Percentiles rank a stretch among this genome's conserved stretches.
phyloP scores from a whole-genome alignment of 2,888 invertebrate species.

The Meteorus colon region DNA sequence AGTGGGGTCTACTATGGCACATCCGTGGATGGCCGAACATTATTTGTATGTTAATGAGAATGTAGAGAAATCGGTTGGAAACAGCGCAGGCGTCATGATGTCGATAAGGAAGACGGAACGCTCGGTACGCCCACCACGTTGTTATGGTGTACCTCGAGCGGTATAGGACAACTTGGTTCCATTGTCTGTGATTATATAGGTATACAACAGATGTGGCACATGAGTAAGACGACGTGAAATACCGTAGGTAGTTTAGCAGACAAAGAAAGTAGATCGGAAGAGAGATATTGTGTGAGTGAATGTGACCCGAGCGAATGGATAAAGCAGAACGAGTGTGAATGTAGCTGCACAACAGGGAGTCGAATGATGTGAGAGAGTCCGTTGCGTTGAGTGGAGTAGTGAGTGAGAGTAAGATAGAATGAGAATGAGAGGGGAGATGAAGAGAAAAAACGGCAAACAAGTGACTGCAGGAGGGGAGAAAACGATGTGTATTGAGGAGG shows the following conservation, averaged over 20 bases:
- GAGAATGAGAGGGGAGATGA: slow-evolving; percentile 5
- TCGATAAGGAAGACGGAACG: slow-evolving; percentile 41
- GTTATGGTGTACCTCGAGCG: slow-evolving; percentile 38
- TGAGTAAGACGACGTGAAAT: background rate
- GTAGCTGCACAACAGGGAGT: background rate
- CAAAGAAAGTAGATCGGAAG: background rate
- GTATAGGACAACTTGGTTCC: slow-evolving; percentile 16
- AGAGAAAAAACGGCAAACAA: background rate
- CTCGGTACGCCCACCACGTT: slow-evolving; percentile 57
- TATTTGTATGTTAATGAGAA: background rate
- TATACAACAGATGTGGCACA: slow-evolving; percentile 38
- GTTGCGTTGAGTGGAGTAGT: background rate
- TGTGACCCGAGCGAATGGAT: slow-evolving; percentile 23
- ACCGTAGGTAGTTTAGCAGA: background rate
- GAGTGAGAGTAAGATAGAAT: background rate
- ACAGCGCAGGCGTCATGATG: slow-evolving; percentile 34
- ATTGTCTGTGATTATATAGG: slow-evolving; percentile 3
- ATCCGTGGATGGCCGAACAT: background rate
- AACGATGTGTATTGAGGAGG: slow-evolving; percentile 8
- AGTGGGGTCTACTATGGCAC: background rate
- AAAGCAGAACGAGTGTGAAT: background rate
- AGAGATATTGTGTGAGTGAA: slow-evolving; percentile 26
- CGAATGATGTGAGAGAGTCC: background rate
- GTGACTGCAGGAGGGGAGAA: slow-evolving; percentile 2
- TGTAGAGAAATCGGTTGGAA: slow-evolving; percentile 36